These are phyloP conservation scores for Myzus persicae DNA, from an alignment of 1,140 invertebrate species.

Conservation along the genomic window DNA sequence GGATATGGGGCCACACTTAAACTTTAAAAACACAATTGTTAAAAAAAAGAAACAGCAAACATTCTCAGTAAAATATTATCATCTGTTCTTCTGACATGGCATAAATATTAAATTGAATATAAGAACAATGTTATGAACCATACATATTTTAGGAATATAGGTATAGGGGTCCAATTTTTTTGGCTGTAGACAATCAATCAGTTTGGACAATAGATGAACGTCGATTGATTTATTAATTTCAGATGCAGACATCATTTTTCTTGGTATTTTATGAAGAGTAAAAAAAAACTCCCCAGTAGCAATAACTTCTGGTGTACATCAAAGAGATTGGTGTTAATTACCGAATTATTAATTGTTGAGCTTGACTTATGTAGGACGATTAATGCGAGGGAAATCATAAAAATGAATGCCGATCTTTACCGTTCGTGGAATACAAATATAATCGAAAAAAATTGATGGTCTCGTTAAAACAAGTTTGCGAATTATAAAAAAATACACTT, in stretches of 20 bases:
- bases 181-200: constrained; percentile 41
- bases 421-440: constrained; percentile 51
- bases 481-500: constrained; percentile 7
- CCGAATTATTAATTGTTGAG: constrained; percentile 48
- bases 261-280: constrained; percentile 36
- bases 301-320: constrained; percentile 32
- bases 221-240: constrained; percentile 52
- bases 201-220: constrained; percentile 19
- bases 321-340: constrained; percentile 56
- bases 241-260: constrained; percentile 55
- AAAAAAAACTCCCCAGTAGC: background rate
- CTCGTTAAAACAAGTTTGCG: constrained; percentile 35
- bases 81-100: background rate
- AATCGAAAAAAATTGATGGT: constrained; percentile 24
- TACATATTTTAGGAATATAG: background rate
- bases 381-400: constrained; percentile 15
- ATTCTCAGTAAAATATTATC: constrained; percentile 23
- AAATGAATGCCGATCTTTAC: constrained; percentile 50
- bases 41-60: constrained; percentile 16
- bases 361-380: background rate
- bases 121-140: constrained; percentile 36
- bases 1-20: constrained; percentile 1
- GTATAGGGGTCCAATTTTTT: background rate
- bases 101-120: background rate
- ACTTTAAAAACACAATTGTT: background rate